Evolutionary conservation across 2,888 invertebrate species (phyloP), one percentile per base, ranked within the genome.

Genomic region (Leucoptera coffeella): DNA sequence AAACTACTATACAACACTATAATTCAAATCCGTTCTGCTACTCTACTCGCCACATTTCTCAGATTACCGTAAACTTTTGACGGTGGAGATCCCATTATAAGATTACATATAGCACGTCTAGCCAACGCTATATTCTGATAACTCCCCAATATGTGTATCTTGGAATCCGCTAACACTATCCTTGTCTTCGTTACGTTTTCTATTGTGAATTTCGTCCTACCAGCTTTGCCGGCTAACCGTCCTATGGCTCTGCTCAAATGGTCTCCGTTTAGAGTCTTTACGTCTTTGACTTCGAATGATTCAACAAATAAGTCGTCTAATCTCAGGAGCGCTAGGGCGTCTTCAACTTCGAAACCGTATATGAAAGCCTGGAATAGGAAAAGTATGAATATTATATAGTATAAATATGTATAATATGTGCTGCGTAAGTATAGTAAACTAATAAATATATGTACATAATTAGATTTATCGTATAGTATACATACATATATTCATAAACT

Each of bases 161-260:
- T 95, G 12, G 86, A 83, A 48, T 97, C 96, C 12, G 97, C 97
- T 33, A 99, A 67, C 13, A 99, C 92, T 47, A 99, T 95, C 50
- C 99, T 80, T 0, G 97, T 97, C 71, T 95, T 96, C 0, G 97
- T 99, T 0, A 90, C 92, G 59, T 99, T 99, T 71, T 99, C 99
- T 42, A 99, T 97, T 1, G 96, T 95, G 49, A 89, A 95, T 54
- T 96, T 97, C 2, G 96, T 99, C 33, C 92, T 78, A 13, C 96
- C 96, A 12, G 92, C 91, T 69, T 97, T 96, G 2, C 99, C 99
- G 2, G 99, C 99, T 20, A 99, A 69, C 30, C 99, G 77, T n/a
- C 95, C 99, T 38, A 99, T 89, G 0, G 97, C 97, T 45, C 99
- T 75, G 11, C 93, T 86, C 39, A 94, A 74, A 53, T 99, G 96